Evolutionary conservation across 2,113 vertebrate species (phyloP).

Genomic region (Myocastor coypus): DNA sequence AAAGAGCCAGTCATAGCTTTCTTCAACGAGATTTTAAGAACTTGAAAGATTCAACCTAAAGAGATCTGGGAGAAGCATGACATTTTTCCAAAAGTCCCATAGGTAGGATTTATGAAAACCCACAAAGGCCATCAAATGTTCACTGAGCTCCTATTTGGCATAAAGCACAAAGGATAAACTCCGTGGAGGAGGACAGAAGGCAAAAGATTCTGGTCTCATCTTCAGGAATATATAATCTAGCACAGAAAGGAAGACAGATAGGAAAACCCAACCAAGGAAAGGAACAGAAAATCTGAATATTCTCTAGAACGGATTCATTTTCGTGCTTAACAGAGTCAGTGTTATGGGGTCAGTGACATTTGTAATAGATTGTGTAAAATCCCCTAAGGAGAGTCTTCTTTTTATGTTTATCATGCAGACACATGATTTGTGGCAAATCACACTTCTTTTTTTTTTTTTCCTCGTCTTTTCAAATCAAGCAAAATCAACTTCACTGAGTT

Average conservation of each 20-base stretch:
- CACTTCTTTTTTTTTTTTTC: neutral
- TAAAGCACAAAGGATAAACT: neutral
- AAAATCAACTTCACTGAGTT: neutral
- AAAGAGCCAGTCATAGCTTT: neutral
- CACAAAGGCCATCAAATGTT: neutral
- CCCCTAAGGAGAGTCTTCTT: neutral
- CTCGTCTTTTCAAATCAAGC: constrained; percentile 42
- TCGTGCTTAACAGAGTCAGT: constrained; percentile 40
- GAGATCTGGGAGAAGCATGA: neutral
- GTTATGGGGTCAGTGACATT: constrained; percentile 11
- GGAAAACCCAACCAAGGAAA: neutral
- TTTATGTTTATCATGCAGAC: neutral
- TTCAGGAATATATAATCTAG: neutral
- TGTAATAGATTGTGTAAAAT: constrained; percentile 11
- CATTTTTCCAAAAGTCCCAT: neutral
- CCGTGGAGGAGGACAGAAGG: neutral
- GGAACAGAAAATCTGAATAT: neutral
- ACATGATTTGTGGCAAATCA: neutral
- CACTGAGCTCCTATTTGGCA: neutral
- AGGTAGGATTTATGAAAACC: neutral
- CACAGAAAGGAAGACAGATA: neutral
- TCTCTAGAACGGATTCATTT: constrained; percentile 27
- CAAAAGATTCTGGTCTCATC: neutral
- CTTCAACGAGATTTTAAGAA: neutral
- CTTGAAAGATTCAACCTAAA: neutral